phyloP scores from a whole-genome alignment of 2,797 vertebrate genomes.

The Hipposideros larvatus region DNA sequence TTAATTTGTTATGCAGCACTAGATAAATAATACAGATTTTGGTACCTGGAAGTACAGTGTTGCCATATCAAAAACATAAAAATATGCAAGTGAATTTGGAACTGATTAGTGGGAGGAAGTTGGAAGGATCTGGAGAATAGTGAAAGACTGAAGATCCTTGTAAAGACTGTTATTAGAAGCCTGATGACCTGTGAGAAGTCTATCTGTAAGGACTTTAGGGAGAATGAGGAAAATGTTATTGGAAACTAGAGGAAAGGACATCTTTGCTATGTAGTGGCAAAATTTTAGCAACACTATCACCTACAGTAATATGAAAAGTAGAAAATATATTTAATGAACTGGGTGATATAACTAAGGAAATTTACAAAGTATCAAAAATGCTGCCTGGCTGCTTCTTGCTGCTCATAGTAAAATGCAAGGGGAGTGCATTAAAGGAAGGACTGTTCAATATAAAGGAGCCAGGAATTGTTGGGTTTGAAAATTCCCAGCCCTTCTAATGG shows the following conservation, averaged over 20 bases:
- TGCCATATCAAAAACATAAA: background rate
- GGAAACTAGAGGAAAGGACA: background rate
- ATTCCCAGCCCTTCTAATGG: background rate
- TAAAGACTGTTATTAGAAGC: background rate
- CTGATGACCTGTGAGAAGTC: background rate
- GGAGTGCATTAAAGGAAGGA: background rate
- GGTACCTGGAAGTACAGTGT: background rate
- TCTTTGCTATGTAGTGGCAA: background rate
- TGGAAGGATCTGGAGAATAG: background rate
- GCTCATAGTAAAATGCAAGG: background rate
- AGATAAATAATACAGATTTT: conserved; percentile 2
- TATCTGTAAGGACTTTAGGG: background rate
- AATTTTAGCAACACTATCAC: background rate
- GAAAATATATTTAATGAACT: background rate
- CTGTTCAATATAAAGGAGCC: background rate
- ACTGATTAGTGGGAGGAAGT: background rate
- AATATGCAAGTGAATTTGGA: background rate
- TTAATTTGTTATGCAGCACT: background rate
- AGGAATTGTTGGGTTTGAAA: background rate
- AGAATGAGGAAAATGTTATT: background rate
- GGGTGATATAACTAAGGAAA: background rate
- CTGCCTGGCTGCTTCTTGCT: background rate
- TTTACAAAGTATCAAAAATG: background rate
- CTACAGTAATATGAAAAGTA: background rate
- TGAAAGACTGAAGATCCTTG: background rate